Base-by-base conservation (phyloP, 1,140 invertebrate genomes). In the Zaprionus lachaisei region DNA sequence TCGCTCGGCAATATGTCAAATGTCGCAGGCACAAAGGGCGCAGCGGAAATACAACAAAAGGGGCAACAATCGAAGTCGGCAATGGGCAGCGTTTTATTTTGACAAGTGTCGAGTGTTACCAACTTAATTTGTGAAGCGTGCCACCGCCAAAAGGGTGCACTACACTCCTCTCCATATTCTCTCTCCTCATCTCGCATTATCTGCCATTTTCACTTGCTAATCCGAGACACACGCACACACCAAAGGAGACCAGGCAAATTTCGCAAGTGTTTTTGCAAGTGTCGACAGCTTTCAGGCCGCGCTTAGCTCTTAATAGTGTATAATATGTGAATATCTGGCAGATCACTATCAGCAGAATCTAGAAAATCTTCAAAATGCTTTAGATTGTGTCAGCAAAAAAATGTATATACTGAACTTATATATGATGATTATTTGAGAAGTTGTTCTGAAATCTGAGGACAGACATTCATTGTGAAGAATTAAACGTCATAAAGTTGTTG, bases 1-100 rank as follows among this genome's bases (percentile, higher is more conserved):
- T 67, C 80, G 69, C 58, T 73, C 62, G 76, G 81, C 91, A 92
- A 92, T 92, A 92, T 92, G 91, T 91, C 91, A 92, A 92, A 91
- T 79, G 91, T 92, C 91, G 80, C 77, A 82, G 77, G 77, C 57
- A 87, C 80, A 77, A 82, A 75, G 71, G 31, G 17, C 26, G 20
- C 26, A 31, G 49, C 62, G 68, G 70, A 66, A 74, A 68, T n/a
- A 7, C 6, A 47, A n/a, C 5, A 47, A 47, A 47, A 47, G 7
- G 34, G 49, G 51, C 34, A 70, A 75, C 65, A 74, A 74, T 64
- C 38, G 72, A 64, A 65, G 60, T 22, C 54, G 57, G 56, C 31
- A 60, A 17, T 47, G 62, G 56, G 31, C 62, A 58, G 65, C 72
- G 79, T 77, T 73, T 78, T 92, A 80, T 92, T 92, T 92, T 92